Evolutionary conservation across 2,797 vertebrate species (phyloP).

Genomic region (Microchirus variegatus): DNA sequence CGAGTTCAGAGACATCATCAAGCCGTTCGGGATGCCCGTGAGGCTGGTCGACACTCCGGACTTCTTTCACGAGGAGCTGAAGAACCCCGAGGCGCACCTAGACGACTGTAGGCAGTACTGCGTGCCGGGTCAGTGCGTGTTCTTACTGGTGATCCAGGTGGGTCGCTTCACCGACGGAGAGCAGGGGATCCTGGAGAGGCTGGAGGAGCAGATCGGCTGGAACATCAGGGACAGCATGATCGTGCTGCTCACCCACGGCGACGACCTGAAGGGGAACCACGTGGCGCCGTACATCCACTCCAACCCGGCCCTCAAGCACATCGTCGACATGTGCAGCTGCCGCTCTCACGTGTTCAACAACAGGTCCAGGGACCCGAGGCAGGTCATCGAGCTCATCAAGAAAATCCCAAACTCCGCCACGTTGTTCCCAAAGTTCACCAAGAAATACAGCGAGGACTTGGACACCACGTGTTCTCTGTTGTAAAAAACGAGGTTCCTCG

Average conservation of each 20-base stretch:
- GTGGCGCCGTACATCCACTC: rapidly evolving
- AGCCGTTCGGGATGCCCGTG: rapidly evolving
- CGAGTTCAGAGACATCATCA: background rate
- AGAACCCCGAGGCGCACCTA: background rate
- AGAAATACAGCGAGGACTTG: background rate
- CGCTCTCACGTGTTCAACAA: slow-evolving; percentile 14
- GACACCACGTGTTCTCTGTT: no score
- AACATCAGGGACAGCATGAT: slow-evolving; percentile 8
- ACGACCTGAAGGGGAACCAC: background rate
- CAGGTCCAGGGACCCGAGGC: background rate
- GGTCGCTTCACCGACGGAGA: slow-evolving; percentile 8
- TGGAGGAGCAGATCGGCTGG: slow-evolving; percentile 13
- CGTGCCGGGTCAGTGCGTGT: background rate
- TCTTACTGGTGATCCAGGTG: slow-evolving; percentile 33
- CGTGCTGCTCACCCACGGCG: slow-evolving; percentile 34
- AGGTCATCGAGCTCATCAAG: slow-evolving; percentile 23
- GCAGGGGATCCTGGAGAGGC: slow-evolving; percentile 9
- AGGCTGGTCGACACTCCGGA: slow-evolving; percentile 47
- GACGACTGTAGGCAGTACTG: slow-evolving; percentile 28
- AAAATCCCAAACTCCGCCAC: background rate
- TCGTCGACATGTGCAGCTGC: rapidly evolving
- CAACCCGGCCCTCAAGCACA: rapidly evolving
- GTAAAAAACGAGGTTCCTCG: no score
- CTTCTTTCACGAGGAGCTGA: slow-evolving; percentile 8
- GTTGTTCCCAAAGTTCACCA: background rate